Conservation (phyloP, 1,140 invertebrate species). For the Megathymus violae region DNA sequence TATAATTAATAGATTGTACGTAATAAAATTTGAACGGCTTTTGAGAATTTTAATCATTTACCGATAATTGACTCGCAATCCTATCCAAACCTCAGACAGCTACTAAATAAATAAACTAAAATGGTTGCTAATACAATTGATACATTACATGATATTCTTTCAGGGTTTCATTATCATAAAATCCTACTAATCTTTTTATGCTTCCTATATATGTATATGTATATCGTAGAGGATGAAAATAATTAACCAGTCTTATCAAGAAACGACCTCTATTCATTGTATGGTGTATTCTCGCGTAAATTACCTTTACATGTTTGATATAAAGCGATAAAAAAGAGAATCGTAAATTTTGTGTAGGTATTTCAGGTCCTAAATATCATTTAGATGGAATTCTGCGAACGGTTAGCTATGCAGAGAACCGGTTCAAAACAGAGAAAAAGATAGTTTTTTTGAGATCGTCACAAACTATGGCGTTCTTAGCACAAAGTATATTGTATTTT, state of each 20-base stretch:
- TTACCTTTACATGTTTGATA: conserved; percentile 6
- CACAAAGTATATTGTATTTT: no score
- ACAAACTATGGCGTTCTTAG: background rate
- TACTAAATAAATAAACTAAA: no score
- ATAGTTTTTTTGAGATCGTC: background rate
- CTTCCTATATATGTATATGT: no score
- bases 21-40: no score
- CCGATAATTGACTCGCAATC: no score
- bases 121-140: no score
- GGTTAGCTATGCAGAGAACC: background rate
- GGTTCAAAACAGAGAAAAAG: conserved; percentile 7
- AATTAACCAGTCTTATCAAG: conserved; percentile 22
- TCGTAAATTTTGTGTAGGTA: background rate
- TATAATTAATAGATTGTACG: no score
- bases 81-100: no score
- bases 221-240: conserved; percentile 17
- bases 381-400: no score
- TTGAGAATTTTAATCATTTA: no score
- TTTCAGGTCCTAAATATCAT: no score
- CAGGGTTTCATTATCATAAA: background rate
- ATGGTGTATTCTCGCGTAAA: conserved; percentile 8
- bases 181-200: conserved; percentile 4
- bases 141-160: no score
- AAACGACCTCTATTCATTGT: conserved; percentile 10
- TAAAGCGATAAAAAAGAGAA: conserved; percentile 6